Evolutionary conservation across 2,888 invertebrate species (phyloP), one percentile per base, ranked within the genome.

Genomic region (Temnothorax ravouxi): DNA sequence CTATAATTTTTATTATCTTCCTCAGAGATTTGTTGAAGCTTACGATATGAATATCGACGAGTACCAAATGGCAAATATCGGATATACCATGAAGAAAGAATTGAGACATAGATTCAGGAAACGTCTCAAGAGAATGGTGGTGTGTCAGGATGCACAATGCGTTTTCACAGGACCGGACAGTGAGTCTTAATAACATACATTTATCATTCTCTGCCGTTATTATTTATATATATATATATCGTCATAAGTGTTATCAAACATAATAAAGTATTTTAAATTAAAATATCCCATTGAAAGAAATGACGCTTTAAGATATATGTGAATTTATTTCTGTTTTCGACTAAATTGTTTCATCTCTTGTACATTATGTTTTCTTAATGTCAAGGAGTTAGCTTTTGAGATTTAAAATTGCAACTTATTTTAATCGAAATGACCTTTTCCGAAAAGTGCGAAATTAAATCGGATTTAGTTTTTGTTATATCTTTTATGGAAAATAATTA

Each of bases 11-110:
- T 41, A 18, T 50, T 18, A 15, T 62, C 34, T 56, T 80, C 34
- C 11, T 1, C 94, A 97, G 97, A 95, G 96, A 88, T 98, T 97
- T 93, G 95, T 96, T 0, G 98, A 98, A 95, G 96, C 96, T n/a
- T 98, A 98, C 93, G 96, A 98, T 93, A 93, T 98, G 18, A 93
- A 92, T 0, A 91, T 92, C 0, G 98, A 98, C 93, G 97, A 97
- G 0, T 96, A 96, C 93, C 98, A 98, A 95, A 91, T 98, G 88
- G 90, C 93, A 0, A 98, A 98, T 94, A 95, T 96, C 6, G 96
- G 89, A 18, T 90, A 90, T 15, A 88, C 76, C 2, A 93, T 94
- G 92, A 90, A 91, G 9, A 52, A 59, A 1, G 21, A 59, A 11
- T 81, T 76, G 8, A 88, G 93, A 80, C 41, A 91, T 18, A 87